Percentiles rank a stretch among this genome's conserved stretches.
These are phyloP conservation scores for Podarcis cretensis DNA, from an alignment of 2,113 vertebrate species.

Conservation along the genomic window DNA sequence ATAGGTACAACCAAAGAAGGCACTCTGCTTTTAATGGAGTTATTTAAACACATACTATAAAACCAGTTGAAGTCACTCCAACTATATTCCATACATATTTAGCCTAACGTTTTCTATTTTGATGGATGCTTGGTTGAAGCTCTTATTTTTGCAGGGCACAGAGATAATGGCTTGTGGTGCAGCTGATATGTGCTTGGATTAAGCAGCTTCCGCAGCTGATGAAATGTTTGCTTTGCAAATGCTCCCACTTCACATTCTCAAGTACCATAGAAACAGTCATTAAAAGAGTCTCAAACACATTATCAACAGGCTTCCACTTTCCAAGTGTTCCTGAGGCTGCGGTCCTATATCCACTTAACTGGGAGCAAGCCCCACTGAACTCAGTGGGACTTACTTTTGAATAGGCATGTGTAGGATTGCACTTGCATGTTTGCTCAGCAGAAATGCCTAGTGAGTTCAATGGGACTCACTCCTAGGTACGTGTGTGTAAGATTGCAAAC, in stretches of 20 bases:
- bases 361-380: background rate
- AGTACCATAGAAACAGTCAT: constrained; percentile 12
- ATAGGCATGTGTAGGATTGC: background rate
- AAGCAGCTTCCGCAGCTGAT: constrained; percentile 6
- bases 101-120: background rate
- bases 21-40: no score
- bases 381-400: background rate
- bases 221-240: constrained; percentile 29
- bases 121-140: background rate
- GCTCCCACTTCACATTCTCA: background rate
- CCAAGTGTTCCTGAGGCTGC: background rate
- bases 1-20: background rate
- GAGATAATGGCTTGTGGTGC: background rate
- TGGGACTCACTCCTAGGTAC: no score
- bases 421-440: no score
- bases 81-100: background rate
- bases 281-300: background rate
- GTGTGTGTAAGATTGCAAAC: no score
- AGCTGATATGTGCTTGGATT: constrained; percentile 6
- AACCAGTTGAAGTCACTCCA: background rate
- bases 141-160: background rate
- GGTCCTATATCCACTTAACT: background rate
- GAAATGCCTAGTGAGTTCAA: no score
- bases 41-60: background rate
- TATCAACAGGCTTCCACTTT: constrained; percentile 13